Base-by-base conservation (phyloP, 2,113 vertebrate species). In the Todiramphus saurophagus region DNA sequence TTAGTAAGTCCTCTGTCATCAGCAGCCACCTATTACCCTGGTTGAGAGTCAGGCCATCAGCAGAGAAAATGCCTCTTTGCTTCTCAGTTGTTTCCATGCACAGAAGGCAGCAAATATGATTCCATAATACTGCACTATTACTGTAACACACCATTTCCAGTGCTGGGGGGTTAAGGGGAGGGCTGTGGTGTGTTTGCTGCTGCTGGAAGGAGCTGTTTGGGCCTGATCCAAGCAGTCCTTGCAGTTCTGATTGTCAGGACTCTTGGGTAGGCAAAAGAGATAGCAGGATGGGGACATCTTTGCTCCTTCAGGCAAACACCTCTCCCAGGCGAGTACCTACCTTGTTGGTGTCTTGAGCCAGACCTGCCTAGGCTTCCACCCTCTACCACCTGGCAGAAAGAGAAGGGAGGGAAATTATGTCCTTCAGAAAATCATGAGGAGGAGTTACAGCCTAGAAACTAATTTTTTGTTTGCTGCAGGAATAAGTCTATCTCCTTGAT, bases 101-200 rank as follows among this genome's bases (percentile, higher is more conserved):
- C 16, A 25, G 60, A 66, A 51, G 50, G 53, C 53, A 68, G 69
- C 46, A 44, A 39, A 63, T 30, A 15, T 0, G 0, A 18, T 68
- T 24, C 20, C 16, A 3, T 20, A 21, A 20, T 20, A 46, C 19
- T 46, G 46, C 46, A 46, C 46, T 46, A 46, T 46, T 46, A 46
- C 44, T 46, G 18, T 46, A 43, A 17, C 41, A 27, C 27, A 18
- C 8, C 43, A 43, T 20, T 41, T 66, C 63, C n/a, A 0, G 0
- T 53, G 19, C 48, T 48, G 46, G 46, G 13, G 10, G 43, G 30
- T 10, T 30, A 21, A 75, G 35, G 11, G 31, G 7, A 50, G 24
- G 46, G 59, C 41, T 70, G 39, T 13, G 9, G 6, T 15, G 18
- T 13, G 13, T 17, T 37, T 23, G 53, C 44, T 56, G 56, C 25